phyloP scores from a whole-genome alignment of 2,888 invertebrate genomes.

The Colletes collaris region DNA sequence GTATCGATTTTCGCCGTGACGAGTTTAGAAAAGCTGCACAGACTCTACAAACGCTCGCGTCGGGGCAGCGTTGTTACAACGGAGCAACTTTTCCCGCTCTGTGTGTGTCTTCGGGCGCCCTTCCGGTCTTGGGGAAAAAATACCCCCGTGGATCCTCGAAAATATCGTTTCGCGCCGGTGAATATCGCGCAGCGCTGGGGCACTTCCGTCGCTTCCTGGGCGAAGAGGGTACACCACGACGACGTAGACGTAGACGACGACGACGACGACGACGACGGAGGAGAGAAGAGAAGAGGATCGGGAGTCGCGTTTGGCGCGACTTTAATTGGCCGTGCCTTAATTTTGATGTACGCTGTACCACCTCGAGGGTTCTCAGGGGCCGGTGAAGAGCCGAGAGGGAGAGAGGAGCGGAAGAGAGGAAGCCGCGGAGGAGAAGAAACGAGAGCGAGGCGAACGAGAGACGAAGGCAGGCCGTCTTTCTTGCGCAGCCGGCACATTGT shows the following conservation, averaged over 20 bases:
- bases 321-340: constrained; percentile 80
- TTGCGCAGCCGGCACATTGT: constrained; percentile 70
- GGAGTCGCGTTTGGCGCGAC: constrained; percentile 64
- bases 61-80: constrained; percentile 21
- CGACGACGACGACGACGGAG: neutral
- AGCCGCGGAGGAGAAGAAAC: constrained; percentile 16
- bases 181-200: neutral
- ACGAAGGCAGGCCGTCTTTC: constrained; percentile 34
- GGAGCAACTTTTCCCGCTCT: constrained; percentile 13
- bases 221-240: neutral
- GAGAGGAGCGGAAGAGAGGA: constrained; percentile 49
- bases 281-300: constrained; percentile 12
- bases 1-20: constrained; percentile 49
- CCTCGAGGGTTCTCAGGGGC: constrained; percentile 74
- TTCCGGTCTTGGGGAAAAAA: neutral
- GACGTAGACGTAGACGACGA: neutral
- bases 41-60: constrained; percentile 14
- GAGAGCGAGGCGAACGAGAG: constrained; percentile 33
- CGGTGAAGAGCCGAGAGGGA: constrained; percentile 63
- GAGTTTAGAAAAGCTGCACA: constrained; percentile 52
- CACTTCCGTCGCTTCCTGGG: neutral
- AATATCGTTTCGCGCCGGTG: constrained; percentile 14
- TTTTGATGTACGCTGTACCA: constrained; percentile 76
- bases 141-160: constrained; percentile 20
- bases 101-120: no score